phyloP scores from a whole-genome alignment of 1,140 invertebrate genomes.

The Saxidomus purpurata region DNA sequence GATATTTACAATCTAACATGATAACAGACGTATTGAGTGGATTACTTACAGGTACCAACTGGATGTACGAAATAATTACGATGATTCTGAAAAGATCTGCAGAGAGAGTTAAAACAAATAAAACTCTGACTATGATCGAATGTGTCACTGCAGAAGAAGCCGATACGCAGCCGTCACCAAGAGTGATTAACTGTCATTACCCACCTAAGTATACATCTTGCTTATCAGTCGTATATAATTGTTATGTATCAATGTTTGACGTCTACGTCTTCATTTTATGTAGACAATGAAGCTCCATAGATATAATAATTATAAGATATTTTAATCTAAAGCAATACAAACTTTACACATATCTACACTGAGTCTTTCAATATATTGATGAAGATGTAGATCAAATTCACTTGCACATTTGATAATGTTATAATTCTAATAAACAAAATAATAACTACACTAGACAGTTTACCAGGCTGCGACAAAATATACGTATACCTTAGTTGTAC shows the following conservation, averaged over 20 bases:
- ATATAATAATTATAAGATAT: background rate
- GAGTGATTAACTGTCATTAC: constrained; percentile 51
- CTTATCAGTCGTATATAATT: background rate
- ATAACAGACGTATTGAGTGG: background rate
- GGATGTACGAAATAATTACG: constrained; percentile 41
- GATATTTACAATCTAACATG: background rate
- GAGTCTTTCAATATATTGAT: too few species aligned
- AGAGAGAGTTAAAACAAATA: background rate
- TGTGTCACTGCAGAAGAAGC: background rate
- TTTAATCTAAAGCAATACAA: background rate
- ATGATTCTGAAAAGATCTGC: constrained; percentile 12
- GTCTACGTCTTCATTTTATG: background rate
- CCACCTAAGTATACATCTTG: background rate
- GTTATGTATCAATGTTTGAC: background rate
- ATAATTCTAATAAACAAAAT: background rate
- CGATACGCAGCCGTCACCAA: constrained; percentile 27
- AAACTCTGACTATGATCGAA: constrained; percentile 29
- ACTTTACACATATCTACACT: too few species aligned
- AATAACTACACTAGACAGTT: background rate
- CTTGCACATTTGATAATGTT: too few species aligned
- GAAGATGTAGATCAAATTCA: too few species aligned
- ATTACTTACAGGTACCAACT: constrained; percentile 39
- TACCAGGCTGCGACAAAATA: too few species aligned
- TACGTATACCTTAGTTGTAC: too few species aligned
- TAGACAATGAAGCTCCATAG: background rate